phyloP scores from a whole-genome alignment of 2,888 invertebrate species.

The Tetranychus truncatus region DNA sequence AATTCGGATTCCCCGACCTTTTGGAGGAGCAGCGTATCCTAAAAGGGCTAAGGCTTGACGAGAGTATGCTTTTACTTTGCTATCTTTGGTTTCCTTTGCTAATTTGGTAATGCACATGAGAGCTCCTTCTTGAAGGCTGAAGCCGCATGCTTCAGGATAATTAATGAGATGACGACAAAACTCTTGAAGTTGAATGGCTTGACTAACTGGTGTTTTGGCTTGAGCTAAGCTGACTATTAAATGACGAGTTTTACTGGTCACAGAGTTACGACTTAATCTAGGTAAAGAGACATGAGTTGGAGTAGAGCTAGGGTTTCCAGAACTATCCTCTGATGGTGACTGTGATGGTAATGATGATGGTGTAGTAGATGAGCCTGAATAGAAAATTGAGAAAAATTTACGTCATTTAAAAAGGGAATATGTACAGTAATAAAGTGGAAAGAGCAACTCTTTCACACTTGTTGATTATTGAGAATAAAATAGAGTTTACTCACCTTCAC shows the following conservation, averaged over 20 bases:
- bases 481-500: neutral
- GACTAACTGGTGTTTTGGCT: conserved; percentile 35
- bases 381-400: neutral
- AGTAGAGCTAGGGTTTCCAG: neutral
- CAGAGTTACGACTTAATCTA: neutral
- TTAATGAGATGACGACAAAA: conserved; percentile 51
- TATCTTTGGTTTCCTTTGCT: conserved; percentile 31
- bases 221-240: neutral
- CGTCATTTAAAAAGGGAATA: neutral
- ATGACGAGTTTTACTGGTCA: neutral
- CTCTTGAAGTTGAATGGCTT: conserved; percentile 46
- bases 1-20: conserved; percentile 54
- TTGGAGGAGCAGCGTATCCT: conserved; percentile 50
- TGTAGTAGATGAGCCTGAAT: neutral
- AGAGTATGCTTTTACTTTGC: neutral
- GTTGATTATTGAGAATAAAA: neutral
- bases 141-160: conserved; percentile 52
- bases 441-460: neutral
- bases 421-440: neutral
- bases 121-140: conserved; percentile 54
- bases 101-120: conserved; percentile 45
- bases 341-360: neutral
- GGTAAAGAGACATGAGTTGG: neutral
- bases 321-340: neutral
- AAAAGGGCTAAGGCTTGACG: conserved; percentile 41